Evolutionary conservation across 2,113 vertebrate species (phyloP).

Genomic region (Xiphias gladius): DNA sequence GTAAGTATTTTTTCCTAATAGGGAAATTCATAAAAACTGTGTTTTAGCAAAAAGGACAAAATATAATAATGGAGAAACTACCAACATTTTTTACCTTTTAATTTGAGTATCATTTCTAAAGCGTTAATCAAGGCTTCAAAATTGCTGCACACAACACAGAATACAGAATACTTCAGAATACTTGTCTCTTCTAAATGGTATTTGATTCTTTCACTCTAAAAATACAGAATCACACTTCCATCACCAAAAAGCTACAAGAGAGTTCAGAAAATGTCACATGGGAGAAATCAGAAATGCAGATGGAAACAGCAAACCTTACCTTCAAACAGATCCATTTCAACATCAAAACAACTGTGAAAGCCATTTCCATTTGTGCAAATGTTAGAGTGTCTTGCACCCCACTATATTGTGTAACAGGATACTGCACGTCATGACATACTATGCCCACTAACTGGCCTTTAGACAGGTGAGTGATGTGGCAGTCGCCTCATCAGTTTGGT

Average conservation of each 20-base stretch:
- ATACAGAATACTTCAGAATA: neutral
- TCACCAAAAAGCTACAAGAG: neutral
- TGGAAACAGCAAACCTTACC: neutral
- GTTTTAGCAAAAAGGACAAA: neutral
- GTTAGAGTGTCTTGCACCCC: neutral
- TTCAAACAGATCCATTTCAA: neutral
- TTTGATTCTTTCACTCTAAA: neutral
- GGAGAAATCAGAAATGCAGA: neutral
- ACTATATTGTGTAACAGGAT: neutral
- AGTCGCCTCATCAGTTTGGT: constrained; percentile 47
- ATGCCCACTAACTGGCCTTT: constrained; percentile 17
- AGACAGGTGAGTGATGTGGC: constrained; percentile 65
- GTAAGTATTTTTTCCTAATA: neutral
- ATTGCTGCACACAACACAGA: neutral
- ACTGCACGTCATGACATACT: constrained; percentile 35
- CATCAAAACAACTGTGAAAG: neutral
- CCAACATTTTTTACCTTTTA: neutral
- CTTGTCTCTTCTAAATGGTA: neutral
- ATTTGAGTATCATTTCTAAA: neutral
- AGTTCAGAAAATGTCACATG: neutral
- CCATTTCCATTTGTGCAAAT: neutral
- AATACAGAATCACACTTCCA: neutral
- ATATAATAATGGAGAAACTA: neutral
- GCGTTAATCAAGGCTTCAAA: neutral
- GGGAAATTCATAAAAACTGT: neutral